Conservation (phyloP, 2,113 vertebrate species). For the Fukomys damarensis region DNA sequence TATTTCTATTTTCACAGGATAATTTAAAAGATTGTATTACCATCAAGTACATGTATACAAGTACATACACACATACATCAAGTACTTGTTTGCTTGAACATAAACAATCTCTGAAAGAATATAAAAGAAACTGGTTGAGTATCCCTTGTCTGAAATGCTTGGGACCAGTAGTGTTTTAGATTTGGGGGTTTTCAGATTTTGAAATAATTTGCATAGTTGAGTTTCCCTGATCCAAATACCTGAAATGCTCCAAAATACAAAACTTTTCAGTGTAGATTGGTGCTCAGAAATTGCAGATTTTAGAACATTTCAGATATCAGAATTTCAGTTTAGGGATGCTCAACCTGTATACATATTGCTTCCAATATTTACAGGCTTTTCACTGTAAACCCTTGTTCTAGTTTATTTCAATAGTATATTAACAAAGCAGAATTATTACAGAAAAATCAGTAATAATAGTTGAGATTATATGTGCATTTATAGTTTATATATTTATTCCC, state of each 20-base stretch:
- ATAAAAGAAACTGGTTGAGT: not conserved
- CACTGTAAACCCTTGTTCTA: not conserved
- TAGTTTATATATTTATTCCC: not conserved
- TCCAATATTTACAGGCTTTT: not conserved
- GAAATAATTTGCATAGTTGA: not conserved
- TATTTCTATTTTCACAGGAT: slow-evolving; percentile 19
- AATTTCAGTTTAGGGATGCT: not conserved
- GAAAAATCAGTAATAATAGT: not conserved
- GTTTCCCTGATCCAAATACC: not conserved
- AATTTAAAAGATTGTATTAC: slow-evolving; percentile 6
- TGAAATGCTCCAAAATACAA: not conserved
- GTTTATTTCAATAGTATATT: not conserved
- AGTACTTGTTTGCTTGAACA: not conserved
- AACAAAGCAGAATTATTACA: not conserved
- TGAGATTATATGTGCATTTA: not conserved
- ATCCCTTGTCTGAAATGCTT: not conserved
- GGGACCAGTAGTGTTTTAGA: not conserved
- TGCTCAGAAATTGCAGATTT: not conserved
- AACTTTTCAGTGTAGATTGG: not conserved
- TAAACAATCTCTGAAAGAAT: slow-evolving; percentile 24
- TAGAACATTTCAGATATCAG: not conserved
- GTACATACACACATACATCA: not conserved
- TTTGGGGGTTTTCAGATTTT: not conserved
- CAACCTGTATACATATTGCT: not conserved
- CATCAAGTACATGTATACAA: too few species aligned